phyloP scores from a whole-genome alignment of 2,797 vertebrate species.

The Cuculus canorus region DNA sequence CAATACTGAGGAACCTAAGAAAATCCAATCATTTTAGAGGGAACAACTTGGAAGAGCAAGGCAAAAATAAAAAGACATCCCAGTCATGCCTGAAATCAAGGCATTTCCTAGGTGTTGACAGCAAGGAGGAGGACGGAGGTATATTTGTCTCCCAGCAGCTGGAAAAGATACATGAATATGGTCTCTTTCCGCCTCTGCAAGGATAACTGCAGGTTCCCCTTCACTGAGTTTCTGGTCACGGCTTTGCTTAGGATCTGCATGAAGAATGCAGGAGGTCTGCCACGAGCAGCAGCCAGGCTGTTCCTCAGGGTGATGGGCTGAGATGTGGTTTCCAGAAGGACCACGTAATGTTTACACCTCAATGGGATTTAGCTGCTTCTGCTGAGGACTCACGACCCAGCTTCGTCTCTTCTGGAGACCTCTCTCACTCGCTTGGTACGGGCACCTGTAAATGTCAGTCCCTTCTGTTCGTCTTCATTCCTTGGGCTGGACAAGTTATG shows the following conservation, averaged over 20 bases:
- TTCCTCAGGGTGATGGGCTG: not conserved
- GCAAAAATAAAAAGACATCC: conserved; percentile 9
- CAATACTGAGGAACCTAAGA: not conserved
- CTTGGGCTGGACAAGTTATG: not conserved
- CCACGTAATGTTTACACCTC: not conserved
- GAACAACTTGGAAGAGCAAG: not conserved
- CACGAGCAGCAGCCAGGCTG: not conserved
- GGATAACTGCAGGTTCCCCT: not conserved
- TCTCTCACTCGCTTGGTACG: not conserved
- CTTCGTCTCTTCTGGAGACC: not conserved
- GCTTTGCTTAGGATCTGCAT: not conserved
- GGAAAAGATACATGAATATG: not conserved
- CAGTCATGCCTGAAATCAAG: not conserved
- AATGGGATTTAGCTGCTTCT: not conserved
- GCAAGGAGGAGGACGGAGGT: conserved; percentile 43
- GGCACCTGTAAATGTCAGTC: no score
- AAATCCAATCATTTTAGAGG: not conserved
- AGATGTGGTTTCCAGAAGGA: not conserved
- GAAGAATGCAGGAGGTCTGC: not conserved
- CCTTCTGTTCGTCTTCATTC: not conserved
- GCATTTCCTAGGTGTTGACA: conserved; percentile 45
- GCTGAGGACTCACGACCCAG: not conserved
- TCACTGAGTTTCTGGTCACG: not conserved
- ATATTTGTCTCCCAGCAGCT: conserved; percentile 44
- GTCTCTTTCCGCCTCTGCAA: not conserved